Evolutionary conservation across 2,797 vertebrate species (phyloP).

Genomic region (Rhinatrema bivittatum): DNA sequence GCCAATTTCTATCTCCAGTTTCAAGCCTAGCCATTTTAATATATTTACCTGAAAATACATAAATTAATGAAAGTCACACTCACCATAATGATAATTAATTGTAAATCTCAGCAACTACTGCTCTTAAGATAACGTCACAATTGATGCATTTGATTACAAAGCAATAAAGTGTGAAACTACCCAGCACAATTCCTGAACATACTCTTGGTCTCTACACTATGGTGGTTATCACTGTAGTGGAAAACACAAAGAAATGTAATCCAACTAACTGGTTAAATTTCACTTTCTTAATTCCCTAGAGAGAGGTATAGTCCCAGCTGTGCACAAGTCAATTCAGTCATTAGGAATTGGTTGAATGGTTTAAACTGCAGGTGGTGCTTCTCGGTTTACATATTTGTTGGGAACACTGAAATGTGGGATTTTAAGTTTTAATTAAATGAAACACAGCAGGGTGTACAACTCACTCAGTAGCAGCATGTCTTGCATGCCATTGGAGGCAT

Average conservation of each 20-base stretch:
- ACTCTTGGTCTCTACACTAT: background rate
- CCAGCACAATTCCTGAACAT: conserved; percentile 4
- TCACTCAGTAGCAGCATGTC: too few species aligned
- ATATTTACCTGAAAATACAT: conserved; percentile 3
- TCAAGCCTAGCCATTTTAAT: conserved; percentile 8
- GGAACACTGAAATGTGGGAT: too few species aligned
- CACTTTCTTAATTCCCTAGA: conserved; percentile 1
- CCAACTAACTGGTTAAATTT: too few species aligned
- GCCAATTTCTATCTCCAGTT: conserved; percentile 18
- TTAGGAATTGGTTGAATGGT: too few species aligned
- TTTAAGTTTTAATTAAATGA: too few species aligned
- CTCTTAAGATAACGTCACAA: conserved; percentile 13
- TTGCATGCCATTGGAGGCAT: too few species aligned
- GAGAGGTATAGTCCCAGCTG: conserved; percentile 5
- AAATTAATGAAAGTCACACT: conserved; percentile 22
- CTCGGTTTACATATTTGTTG: too few species aligned
- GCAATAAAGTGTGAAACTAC: conserved; percentile 6
- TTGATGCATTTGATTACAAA: conserved; percentile 1
- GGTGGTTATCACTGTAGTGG: background rate
- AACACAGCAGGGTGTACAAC: too few species aligned
- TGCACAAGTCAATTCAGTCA: conserved; percentile 11
- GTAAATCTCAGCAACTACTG: conserved; percentile 10
- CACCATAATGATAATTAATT: conserved; percentile 29
- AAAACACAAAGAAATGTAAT: too few species aligned
- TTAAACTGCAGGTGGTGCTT: too few species aligned